These are phyloP conservation scores for Acrocephalus kingi DNA, from an alignment of 2,113 vertebrate species.

Conservation along the genomic window DNA sequence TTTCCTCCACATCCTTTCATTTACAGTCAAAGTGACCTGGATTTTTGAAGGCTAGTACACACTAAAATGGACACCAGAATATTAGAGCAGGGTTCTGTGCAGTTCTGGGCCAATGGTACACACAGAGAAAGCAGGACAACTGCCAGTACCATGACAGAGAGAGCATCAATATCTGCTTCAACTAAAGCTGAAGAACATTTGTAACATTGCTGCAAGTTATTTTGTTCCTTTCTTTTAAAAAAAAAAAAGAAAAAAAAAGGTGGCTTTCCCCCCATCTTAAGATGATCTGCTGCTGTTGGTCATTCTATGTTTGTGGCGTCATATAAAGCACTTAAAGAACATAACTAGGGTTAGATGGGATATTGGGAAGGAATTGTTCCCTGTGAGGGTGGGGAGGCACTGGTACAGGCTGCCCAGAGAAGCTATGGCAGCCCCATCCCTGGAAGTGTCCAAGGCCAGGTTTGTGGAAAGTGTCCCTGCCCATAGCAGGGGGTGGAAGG, in stretches of 20 bases:
- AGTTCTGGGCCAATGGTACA: not conserved
- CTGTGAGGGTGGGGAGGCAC: not conserved
- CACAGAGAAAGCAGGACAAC: not conserved
- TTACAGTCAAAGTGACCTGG: not conserved
- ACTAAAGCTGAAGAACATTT: not conserved
- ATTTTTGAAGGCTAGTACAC: not conserved
- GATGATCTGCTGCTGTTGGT: not conserved
- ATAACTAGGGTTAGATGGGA: not conserved
- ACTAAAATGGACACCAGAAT: not conserved
- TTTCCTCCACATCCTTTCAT: not conserved
- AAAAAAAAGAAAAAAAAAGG: not conserved
- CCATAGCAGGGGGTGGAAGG: not conserved
- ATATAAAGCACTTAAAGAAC: not conserved
- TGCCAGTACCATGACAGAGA: not conserved
- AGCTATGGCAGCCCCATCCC: not conserved
- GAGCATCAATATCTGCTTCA: not conserved
- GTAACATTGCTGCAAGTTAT: not conserved
- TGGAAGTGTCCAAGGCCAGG: not conserved
- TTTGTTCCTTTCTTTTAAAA: not conserved
- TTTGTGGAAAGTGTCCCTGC: not conserved
- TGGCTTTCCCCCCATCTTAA: not conserved
- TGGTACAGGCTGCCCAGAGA: not conserved
- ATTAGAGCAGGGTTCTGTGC: not conserved
- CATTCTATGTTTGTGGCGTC: not conserved
- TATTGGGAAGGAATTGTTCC: not conserved